Base-by-base conservation (phyloP, 2,797 vertebrate species). In the Tapera naevia region DNA sequence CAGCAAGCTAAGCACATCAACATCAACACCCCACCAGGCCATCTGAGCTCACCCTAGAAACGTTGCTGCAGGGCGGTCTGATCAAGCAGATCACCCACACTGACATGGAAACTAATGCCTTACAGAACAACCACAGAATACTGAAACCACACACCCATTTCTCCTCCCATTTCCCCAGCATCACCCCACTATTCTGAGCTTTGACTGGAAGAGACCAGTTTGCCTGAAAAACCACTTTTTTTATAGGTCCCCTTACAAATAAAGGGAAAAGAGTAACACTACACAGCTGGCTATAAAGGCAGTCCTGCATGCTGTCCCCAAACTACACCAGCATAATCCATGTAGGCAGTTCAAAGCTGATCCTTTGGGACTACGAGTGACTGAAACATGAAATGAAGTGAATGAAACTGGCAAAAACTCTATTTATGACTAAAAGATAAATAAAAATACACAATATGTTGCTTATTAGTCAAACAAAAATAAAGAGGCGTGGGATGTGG, bases 21-120 rank as follows among this genome's bases (percentile, higher is more conserved):
- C 60, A 76, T 28, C 64, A 80, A 25, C 17, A 53, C 41, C 53
- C 39, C 69, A 48, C n/a, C 37, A 22, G 2, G 7, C 35, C 75
- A 74, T 23, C 19, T n/a, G 25, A 84, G 56, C 39, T 92, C 57
- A 25, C 0, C 0, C 22, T 16, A 51, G n/a, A 62, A 25, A 16
- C 0, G 1, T 45, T 28, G 6, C 2, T 54, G 30, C 82, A 71
- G 45, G 27, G 62, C 64, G 57, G 8, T 21, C 64, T 67, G 72
- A 60, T 28, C 19, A 66, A 87, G 75, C 70, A 66, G 56, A 76
- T 60, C 74, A 54, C 74, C 51, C 78, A 67, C 16, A 16, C 15
- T 43, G 8, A 4, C 1, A 9, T 28, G 33, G 45, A 1, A 0
- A n/a, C 18, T 33, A 13, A 7, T 8, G 30, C 37, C 51, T 88